phyloP scores from a whole-genome alignment of 2,113 vertebrate species.

The Alligator mississippiensis region DNA sequence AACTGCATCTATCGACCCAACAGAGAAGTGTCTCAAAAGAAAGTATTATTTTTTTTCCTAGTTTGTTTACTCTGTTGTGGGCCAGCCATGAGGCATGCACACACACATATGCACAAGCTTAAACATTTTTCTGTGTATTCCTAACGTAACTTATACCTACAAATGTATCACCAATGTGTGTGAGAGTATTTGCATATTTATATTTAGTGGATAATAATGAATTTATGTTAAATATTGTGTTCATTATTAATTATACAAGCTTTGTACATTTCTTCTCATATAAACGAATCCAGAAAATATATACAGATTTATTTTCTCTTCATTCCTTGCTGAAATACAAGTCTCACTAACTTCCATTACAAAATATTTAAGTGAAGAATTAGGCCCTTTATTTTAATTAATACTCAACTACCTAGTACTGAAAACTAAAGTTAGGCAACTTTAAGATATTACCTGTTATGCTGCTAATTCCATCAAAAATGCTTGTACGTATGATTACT shows the following conservation, averaged over 20 bases:
- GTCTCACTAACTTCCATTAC: fast-evolving
- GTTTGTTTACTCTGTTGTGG: slow-evolving; percentile 2
- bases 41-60: not conserved
- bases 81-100: not conserved
- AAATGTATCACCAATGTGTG: not conserved
- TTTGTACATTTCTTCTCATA: not conserved
- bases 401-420: not conserved
- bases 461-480: not conserved
- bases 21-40: not conserved
- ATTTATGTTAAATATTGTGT: not conserved
- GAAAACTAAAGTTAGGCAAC: not conserved
- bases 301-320: not conserved
- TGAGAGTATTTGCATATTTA: fast-evolving
- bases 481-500: not conserved
- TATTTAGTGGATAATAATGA: not conserved
- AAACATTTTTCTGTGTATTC: not conserved
- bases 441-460: not conserved
- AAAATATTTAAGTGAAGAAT: not conserved
- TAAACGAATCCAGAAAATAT: not conserved
- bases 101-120: not conserved
- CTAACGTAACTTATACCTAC: fast-evolving
- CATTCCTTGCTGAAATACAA: not conserved
- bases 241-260: not conserved
- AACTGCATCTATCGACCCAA: slow-evolving; percentile 15
- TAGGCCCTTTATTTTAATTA: fast-evolving